phyloP scores from a whole-genome alignment of 2,113 vertebrate species.

The Otocyon megalotis region DNA sequence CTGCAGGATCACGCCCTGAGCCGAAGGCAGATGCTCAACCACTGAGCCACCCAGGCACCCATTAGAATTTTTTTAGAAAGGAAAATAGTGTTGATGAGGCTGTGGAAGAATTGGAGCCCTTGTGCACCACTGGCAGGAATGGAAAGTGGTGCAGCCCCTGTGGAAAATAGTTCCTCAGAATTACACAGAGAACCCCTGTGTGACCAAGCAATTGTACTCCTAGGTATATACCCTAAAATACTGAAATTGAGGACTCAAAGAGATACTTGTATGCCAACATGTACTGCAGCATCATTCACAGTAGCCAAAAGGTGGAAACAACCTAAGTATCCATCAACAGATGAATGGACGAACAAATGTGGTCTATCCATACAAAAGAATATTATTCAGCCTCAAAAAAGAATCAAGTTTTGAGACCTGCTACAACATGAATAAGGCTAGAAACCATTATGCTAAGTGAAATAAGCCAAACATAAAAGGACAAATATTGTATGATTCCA shows the following conservation, averaged over 20 bases:
- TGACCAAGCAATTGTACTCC: background rate
- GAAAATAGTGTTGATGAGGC: background rate
- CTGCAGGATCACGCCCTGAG: too few relatives aligned
- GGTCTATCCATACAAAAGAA: background rate
- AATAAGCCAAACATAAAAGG: slow-evolving; percentile 43
- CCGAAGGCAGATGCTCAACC: too few relatives aligned
- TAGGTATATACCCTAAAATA: slow-evolving; percentile 19
- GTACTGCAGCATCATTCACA: background rate
- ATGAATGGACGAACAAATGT: background rate
- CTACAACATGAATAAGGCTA: background rate
- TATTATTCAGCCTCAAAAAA: slow-evolving; percentile 13
- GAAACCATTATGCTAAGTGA: slow-evolving; percentile 49
- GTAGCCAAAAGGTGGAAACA: slow-evolving; percentile 16
- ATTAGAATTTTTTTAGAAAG: background rate
- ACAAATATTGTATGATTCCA: background rate
- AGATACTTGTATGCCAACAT: background rate
- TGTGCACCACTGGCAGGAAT: background rate
- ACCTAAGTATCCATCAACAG: background rate
- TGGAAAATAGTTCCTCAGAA: background rate
- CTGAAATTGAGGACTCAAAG: background rate
- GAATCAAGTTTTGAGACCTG: background rate
- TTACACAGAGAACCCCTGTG: background rate
- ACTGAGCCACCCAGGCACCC: too few relatives aligned
- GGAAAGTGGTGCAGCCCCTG: background rate
- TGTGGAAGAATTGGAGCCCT: background rate